A percentile compares a stretch with the other conserved stretches of the same genome.
Evolutionary conservation across 1,140 invertebrate species (phyloP).

Genomic region (Myzus persicae): DNA sequence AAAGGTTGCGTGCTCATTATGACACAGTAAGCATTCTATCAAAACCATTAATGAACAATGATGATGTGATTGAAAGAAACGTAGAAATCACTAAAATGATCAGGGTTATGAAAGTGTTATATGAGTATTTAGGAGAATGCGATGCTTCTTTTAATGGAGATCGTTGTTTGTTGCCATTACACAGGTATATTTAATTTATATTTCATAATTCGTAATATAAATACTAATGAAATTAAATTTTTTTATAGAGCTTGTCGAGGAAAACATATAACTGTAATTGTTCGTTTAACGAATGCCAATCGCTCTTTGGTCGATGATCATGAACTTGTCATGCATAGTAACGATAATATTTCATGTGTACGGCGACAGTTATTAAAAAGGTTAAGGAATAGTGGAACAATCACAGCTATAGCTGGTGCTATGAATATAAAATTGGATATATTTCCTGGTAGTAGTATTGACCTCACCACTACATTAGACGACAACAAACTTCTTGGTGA

Average conservation of each 20-base stretch:
- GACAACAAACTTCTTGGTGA: conserved; percentile 72
- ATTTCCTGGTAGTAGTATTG: conserved; percentile 48
- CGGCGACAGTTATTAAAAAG: conserved; percentile 40
- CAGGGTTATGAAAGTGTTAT: conserved; percentile 90
- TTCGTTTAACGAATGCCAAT: conserved; percentile 89
- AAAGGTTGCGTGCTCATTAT: conserved; percentile 84
- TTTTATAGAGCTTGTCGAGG: conserved; percentile 83
- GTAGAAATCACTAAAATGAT: conserved; percentile 89
- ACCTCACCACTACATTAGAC: conserved; percentile 31
- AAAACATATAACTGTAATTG: conserved; percentile 85
- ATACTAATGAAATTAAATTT: conserved; percentile 59
- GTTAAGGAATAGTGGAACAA: conserved; percentile 39
- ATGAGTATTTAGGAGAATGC: conserved; percentile 96
- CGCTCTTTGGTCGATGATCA: conserved; percentile 86
- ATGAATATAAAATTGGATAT: conserved; percentile 49
- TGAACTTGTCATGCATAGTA: conserved; percentile 91
- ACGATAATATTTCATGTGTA: conserved; percentile 88
- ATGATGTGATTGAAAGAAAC: conserved; percentile 48
- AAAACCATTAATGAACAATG: conserved; percentile 45
- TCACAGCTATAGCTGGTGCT: conserved; percentile 7
- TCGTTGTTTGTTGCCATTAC: conserved; percentile 85
- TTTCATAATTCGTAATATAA: conserved; percentile 51
- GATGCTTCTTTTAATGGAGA: conserved; percentile 91
- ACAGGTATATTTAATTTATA: conserved; percentile 69
- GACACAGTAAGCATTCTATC: conserved; percentile 71